Conservation (phyloP, 2,888 invertebrate genomes). For the Anthophora plumipes region DNA sequence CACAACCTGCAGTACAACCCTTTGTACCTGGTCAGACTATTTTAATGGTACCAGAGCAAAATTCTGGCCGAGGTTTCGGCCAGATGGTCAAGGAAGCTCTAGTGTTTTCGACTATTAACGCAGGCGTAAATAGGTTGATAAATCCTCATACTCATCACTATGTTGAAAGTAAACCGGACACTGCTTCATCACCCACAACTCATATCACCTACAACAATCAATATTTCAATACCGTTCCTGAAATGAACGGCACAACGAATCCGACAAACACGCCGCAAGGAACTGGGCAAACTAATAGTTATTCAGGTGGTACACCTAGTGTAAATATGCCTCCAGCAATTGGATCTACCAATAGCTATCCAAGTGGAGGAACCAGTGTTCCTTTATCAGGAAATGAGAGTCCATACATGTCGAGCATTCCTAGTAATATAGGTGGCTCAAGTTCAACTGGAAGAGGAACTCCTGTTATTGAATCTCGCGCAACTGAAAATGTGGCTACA, state of each 20-base stretch:
- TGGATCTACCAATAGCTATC: not conserved
- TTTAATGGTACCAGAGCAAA: constrained; percentile 62
- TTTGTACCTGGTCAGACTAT: constrained; percentile 74
- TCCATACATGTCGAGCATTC: not conserved
- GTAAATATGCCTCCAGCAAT: not conserved
- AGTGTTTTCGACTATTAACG: constrained; percentile 74
- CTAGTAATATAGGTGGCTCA: not conserved
- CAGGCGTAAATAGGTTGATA: constrained; percentile 74
- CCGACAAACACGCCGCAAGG: constrained; percentile 11
- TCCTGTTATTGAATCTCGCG: not conserved
- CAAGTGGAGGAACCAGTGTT: not conserved
- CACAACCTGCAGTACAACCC: constrained; percentile 72
- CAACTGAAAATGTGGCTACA: not conserved
- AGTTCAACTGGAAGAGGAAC: not conserved
- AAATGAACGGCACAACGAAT: constrained; percentile 20
- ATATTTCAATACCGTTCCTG: constrained; percentile 60
- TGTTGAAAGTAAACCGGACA: constrained; percentile 25
- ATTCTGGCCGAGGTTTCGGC: constrained; percentile 70
- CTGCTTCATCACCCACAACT: constrained; percentile 44
- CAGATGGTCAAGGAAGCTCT: constrained; percentile 75
- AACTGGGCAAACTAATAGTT: constrained; percentile 6
- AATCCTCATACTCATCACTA: constrained; percentile 66
- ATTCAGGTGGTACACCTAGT: constrained; percentile 14
- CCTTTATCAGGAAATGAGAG: not conserved
- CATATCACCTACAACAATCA: constrained; percentile 76